A percentile compares a stretch with the other conserved stretches of the same genome.
phyloP scores from a whole-genome alignment of 2,797 vertebrate species.

The Leptodactylus fallax region DNA sequence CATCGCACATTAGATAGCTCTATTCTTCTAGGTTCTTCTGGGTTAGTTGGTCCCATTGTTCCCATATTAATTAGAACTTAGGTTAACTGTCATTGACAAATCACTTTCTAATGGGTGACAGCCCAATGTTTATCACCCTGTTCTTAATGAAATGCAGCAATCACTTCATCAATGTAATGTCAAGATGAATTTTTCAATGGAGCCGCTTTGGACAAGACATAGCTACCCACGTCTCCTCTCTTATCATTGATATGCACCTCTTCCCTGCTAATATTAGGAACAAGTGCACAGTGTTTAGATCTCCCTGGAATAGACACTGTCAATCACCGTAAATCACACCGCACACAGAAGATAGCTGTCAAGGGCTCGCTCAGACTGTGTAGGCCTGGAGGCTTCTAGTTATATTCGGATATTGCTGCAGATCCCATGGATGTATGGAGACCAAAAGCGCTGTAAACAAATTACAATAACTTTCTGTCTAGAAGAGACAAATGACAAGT shows the following conservation, averaged over 20 bases:
- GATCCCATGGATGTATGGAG: neutral
- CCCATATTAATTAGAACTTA: conserved; percentile 30
- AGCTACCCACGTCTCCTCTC: neutral
- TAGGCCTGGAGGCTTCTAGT: conserved; percentile 14
- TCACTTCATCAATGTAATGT: conserved; percentile 28
- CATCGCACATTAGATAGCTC: neutral
- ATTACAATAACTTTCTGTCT: conserved; percentile 4
- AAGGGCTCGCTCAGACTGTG: neutral
- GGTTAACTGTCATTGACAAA: conserved; percentile 30
- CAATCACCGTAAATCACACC: conserved; percentile 34
- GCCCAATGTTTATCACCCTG: neutral
- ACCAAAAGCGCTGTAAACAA: neutral
- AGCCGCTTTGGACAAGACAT: conserved; percentile 15
- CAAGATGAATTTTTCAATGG: conserved; percentile 25
- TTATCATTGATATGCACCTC: conserved; percentile 14
- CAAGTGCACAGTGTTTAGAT: conserved; percentile 15
- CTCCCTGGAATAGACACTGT: conserved; percentile 33
- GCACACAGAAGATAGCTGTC: conserved; percentile 26
- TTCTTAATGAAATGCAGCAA: neutral
- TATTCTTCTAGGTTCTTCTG: neutral
- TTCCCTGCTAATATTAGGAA: conserved; percentile 18
- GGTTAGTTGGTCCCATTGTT: neutral
- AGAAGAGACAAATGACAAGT: neutral
- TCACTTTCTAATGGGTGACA: conserved; percentile 15
- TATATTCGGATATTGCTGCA: conserved; percentile 3